Evolutionary conservation across 2,797 vertebrate species (phyloP), one percentile per base, ranked within the genome.

Genomic region (Euphonia xanthogaster): DNA sequence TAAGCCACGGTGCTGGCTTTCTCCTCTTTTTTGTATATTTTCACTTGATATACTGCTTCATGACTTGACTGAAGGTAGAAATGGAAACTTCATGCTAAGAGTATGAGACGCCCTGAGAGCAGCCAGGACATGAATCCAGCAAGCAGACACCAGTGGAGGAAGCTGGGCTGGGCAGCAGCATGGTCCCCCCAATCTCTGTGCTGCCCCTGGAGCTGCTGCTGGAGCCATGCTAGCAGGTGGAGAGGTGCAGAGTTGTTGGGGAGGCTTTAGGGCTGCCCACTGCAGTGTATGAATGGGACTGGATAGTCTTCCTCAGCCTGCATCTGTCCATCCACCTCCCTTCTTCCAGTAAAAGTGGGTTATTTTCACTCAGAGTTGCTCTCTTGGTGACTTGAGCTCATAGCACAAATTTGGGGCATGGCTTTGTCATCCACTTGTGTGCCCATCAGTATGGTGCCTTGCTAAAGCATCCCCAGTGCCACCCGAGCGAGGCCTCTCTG

Each of bases 401-500:
- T 18, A 5, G 1, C n/a, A 37, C 25, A 65, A 58, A 58, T 37
- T 4, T 47, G 28, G n/a, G 40, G n/a, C 30, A 22, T 0, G 23
- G 58, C 54, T 90, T 77, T 83, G 27, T 58, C 2, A 2, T 77
- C 30, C 5, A 8, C 23, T 87, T 31, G 47, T 31, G 50, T 23
- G 24, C 35, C 7, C 21, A 8, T n/a, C 1, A 2, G 24, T 54
- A 21, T 1, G 1, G 47, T 21, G 25, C 28, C 39, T 72, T 44
- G 31, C 27, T 44, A 15, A 74, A 83, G 31, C 55, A 33, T 16
- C 16, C 31, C 19, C 13, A 12, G 1, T 20, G 57, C 31, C 2
- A 22, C 58, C 31, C 0, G 0, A 61, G 37, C 0, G 0, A 74
- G 77, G 33, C 45, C 24, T 60, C 86, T 72, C 61, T 35, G 39